These are phyloP conservation scores for Megaleporinus macrocephalus DNA, from an alignment of 2,113 vertebrate genomes.

Conservation along the genomic window DNA sequence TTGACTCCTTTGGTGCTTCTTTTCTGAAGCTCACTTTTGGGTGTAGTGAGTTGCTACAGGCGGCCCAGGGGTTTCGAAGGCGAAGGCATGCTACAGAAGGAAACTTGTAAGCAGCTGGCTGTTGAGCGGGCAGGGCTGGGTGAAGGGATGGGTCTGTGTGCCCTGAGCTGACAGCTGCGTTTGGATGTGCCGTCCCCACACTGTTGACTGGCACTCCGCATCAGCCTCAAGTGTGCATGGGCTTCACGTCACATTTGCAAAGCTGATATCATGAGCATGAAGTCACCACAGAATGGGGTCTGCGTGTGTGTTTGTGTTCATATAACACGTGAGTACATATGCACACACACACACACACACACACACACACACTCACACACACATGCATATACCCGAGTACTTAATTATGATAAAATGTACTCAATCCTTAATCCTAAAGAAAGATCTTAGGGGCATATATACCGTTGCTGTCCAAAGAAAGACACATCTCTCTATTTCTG, in stretches of 20 bases:
- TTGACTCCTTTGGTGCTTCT: conserved; percentile 66
- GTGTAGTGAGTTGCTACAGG: conserved; percentile 25
- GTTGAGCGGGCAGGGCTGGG: conserved; percentile 13
- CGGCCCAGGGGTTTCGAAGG: conserved; percentile 60
- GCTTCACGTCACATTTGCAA: conserved; percentile 91
- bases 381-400: too few species aligned
- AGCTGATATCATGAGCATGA: conserved; percentile 84
- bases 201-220: conserved; percentile 86
- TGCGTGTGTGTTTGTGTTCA: background rate
- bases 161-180: conserved; percentile 83
- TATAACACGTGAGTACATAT: conserved; percentile 15
- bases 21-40: conserved; percentile 40
- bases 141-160: conserved; percentile 36
- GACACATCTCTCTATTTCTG: too few species aligned
- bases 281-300: conserved; percentile 74
- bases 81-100: conserved; percentile 65
- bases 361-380: too few species aligned
- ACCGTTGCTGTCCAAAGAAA: too few species aligned
- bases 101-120: conserved; percentile 74
- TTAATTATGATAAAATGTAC: too few species aligned
- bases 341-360: background rate
- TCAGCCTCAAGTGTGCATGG: conserved; percentile 89
- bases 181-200: conserved; percentile 85
- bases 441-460: too few species aligned
- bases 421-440: too few species aligned